Evolutionary conservation across 2,888 invertebrate species (phyloP), one percentile per base, ranked within the genome.

Genomic region (Andrena marginata): DNA sequence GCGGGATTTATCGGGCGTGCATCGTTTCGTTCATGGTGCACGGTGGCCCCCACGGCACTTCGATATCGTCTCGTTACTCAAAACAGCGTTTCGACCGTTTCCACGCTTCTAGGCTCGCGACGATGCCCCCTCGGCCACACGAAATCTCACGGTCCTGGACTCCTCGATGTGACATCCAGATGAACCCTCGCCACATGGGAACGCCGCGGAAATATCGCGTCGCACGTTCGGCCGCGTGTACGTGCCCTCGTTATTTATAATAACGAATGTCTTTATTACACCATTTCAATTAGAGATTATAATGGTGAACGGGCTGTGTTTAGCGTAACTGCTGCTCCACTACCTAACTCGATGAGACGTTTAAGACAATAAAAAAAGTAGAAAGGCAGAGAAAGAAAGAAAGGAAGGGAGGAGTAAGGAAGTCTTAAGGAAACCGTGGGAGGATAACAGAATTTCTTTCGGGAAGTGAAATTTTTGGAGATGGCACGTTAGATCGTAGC

Each of bases 1-100:
- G 89, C 75, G 85, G 87, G 90, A 91, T 91, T 92, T 92, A 92
- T 92, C 90, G 90, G 86, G 88, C 89, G 88, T 88, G 89, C 90
- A 90, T 89, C 90, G 86, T 77, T 82, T 64, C 68, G 80, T 84
- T 81, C 70, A 80, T 77, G 74, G 67, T 82, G 82, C 81, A 82
- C 75, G 76, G 76, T n/a, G 73, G 49, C 84, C 80, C 83, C 67
- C 65, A 31, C 74, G 79, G 85, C 72, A 56, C 63, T 82, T 83
- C 86, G 75, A 88, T 88, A 89, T 86, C 85, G 83, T 88, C 77
- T 83, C 79, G 85, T 89, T 89, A 88, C 83, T 90, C 88, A 87
- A 88, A 88, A 89, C 80, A 83, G 68, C 82, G 79, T 83, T 87
- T 85, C 77, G 74, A 72, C 67, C 77, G 80, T 73, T 80, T 85